Base-by-base conservation (phyloP, 2,888 invertebrate genomes). In the Eucera pruinosa region DNA sequence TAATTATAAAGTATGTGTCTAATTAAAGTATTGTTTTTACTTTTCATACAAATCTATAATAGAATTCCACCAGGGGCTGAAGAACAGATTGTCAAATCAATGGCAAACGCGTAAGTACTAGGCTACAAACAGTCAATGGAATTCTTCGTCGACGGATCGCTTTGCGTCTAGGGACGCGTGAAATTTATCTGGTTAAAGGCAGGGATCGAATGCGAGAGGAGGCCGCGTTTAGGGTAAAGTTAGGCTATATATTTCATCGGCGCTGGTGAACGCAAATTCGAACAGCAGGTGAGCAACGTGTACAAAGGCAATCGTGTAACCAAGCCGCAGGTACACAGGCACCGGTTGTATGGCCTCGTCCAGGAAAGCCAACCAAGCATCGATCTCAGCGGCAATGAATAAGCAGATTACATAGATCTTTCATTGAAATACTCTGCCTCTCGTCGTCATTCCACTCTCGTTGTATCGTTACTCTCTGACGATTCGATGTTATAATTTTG, bases 241-340 rank as follows among this genome's bases (percentile, higher is more conserved):
- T n/a, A n/a, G 27, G 13, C 41, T 77, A 60, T 83, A 82, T 80
- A 81, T 82, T 83, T 83, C 72, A 83, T 77, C 66, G 81, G 50
- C 36, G 68, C 30, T 23, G 23, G 65, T 64, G 55, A 50, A 60
- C 71, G 81, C 71, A 82, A 82, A 83, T 82, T 80, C 68, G 66
- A 23, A 61, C 61, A 58, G 78, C 65, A 58, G 76, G 60, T 67
- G 80, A 74, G 69, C 80, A 45, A 39, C 79, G 54, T 47, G 67
- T 60, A 54, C 67, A 79, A 78, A 79, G 79, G 72, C 64, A 72
- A 78, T 68, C 78, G 79, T 66, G 78, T 64, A 54, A 72, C 60
- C 58, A 43, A 9, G 76, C 78, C 78, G 54, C 78, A 71, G 23
- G 54, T 68, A 78, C 67, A 79, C 64, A 78, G 20, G 3, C 61